Evolutionary conservation across 92 coral and sea anemone genomes (phyloP).

Genomic region (Porites cylindrica): DNA sequence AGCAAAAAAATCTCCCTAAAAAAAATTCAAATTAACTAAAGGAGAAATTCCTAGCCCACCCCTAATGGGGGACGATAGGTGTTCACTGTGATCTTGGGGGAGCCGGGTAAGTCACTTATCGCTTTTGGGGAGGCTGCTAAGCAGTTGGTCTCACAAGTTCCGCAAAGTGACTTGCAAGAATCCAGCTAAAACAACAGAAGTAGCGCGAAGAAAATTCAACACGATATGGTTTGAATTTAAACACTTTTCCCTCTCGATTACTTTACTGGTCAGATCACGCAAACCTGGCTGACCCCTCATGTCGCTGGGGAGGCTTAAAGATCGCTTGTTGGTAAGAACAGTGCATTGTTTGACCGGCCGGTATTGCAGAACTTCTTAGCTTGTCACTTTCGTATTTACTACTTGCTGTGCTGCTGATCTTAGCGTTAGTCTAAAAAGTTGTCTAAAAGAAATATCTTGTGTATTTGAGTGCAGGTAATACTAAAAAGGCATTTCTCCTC

Average conservation of each 20-base stretch:
- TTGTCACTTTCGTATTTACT: background rate
- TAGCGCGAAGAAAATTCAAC: slow-evolving; percentile 9
- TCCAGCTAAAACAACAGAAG: slow-evolving; percentile 34
- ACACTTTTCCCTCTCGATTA: background rate
- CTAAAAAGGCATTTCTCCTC: background rate
- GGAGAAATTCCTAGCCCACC: background rate
- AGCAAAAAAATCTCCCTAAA: background rate
- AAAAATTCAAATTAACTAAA: no score
- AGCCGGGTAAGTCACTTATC: background rate
- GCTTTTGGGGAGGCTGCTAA: slow-evolving; percentile 34
- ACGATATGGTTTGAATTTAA: background rate
- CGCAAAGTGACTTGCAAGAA: slow-evolving; percentile 15
- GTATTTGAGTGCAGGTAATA: background rate
- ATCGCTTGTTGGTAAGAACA: slow-evolving; percentile 75
- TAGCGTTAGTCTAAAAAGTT: background rate
- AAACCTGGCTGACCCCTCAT: slow-evolving; percentile 20
- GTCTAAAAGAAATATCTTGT: background rate
- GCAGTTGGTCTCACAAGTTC: slow-evolving; percentile 4
- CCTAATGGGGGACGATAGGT: background rate
- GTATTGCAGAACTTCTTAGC: background rate
- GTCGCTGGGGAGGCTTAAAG: slow-evolving; percentile 70
- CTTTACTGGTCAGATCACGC: background rate
- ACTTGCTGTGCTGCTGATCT: background rate
- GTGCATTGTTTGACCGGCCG: no score
- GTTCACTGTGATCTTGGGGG: background rate